Base-by-base conservation (phyloP, 2,888 invertebrate species). In the Tetragonisca angustula region DNA sequence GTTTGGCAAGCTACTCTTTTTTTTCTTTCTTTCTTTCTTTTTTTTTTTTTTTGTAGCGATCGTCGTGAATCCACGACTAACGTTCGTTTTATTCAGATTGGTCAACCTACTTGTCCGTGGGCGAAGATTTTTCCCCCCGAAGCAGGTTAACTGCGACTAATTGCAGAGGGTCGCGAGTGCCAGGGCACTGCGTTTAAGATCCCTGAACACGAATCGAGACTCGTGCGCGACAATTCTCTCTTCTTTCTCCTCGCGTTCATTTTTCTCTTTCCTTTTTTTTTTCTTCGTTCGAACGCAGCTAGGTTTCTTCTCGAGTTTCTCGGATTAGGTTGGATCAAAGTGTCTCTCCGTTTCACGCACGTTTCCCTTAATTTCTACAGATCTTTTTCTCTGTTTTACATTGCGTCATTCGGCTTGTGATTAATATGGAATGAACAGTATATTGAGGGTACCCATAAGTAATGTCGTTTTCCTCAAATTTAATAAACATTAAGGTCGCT, bases 51-150 rank as follows among this genome's bases (percentile, higher is more conserved):
- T 43, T 43, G 11, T 43, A 43, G 59, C 27, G 77, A 79, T 79
- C 78, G 64, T 2, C 24, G 50, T 49, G 6, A 17, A 72, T 70
- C 54, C 64, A 32, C 64, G 50, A 81, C 61, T n/a, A 52, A 72
- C 85, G 77, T 64, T 36, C 69, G 61, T 54, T 76, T 69, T 79
- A 68, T 76, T 76, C 65, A 49, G 36, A 75, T 82, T 54, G 27
- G 49, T 62, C 69, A 73, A 36, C 56, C 62, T 69, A 43, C 64
- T 74, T 59, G 52, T 27, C 36, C 32, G 21, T 43, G 9, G 24
- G 21, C 32, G 56, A 52, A 68, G 21, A 43, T 43, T 36, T 61
- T 32, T 19, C 21, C 43, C 21, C 43, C 17, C 32, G 24, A 81
- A 52, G 32, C 32, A 59, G 79, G 52, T 59, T 70, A 71, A 32